Conservation (phyloP, 2,888 invertebrate genomes). For the Amaurobius ferox region DNA sequence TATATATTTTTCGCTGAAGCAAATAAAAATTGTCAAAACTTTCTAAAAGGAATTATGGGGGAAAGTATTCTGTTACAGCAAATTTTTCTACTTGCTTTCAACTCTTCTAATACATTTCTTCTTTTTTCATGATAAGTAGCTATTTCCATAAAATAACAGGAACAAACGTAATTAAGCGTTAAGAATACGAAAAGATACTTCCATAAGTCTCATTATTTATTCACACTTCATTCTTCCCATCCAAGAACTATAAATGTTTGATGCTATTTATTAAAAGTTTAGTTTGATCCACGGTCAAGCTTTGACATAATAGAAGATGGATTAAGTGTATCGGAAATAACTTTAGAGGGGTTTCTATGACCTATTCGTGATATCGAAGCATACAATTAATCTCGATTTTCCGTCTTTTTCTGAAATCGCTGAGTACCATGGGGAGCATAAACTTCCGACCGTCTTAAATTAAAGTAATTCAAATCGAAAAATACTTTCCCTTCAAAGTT, state of each 20-base stretch:
- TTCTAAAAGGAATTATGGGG: too few relatives aligned
- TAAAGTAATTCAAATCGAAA: conserved; percentile 64
- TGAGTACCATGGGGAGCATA: conserved; percentile 25
- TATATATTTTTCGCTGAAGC: too few relatives aligned
- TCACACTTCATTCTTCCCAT: conserved; percentile 19
- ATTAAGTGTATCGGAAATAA: conserved; percentile 35
- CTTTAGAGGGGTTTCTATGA: conserved; percentile 1
- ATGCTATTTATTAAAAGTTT: conserved; percentile 56
- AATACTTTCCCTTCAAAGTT: conserved; percentile 46
- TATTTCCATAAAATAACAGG: neutral
- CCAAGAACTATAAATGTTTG: conserved; percentile 36
- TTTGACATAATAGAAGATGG: conserved; percentile 39
- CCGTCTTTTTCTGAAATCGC: conserved; percentile 41
- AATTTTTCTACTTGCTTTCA: too few relatives aligned
- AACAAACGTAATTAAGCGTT: neutral
- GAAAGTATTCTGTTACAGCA: too few relatives aligned
- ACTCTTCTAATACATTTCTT: too few relatives aligned
- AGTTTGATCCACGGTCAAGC: conserved; percentile 55
- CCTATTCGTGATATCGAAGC: conserved; percentile 21
- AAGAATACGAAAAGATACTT: neutral
- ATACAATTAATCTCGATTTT: conserved; percentile 67
- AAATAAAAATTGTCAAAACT: too few relatives aligned
- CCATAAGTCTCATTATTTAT: conserved; percentile 22
- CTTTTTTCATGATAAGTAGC: neutral
- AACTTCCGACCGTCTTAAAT: conserved; percentile 47